Evolutionary conservation across 1,140 invertebrate genomes (phyloP).

Genomic region (Drosophila navojoa): DNA sequence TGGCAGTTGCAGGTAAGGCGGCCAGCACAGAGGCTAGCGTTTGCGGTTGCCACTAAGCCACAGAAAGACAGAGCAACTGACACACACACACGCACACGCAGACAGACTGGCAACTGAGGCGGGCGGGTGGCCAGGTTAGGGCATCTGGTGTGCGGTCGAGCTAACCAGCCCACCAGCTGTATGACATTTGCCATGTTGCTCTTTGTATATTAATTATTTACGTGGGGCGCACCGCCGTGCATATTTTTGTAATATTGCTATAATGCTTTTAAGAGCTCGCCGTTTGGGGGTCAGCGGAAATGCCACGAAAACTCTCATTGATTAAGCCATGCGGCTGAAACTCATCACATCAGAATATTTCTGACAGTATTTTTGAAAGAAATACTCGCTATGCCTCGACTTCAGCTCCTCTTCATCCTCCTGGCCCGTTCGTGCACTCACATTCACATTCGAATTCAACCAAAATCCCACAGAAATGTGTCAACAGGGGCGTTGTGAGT

Average conservation of each 20-base stretch:
- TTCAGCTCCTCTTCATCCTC: too few relatives aligned
- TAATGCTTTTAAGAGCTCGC: slow-evolving; percentile 56
- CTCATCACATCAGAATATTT: slow-evolving; percentile 12
- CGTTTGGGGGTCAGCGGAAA: background rate
- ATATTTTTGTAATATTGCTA: slow-evolving; percentile 67
- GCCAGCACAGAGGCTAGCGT: slow-evolving; percentile 42
- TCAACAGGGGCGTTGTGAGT: slow-evolving; percentile 24
- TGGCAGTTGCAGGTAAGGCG: slow-evolving; percentile 46
- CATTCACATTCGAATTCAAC: slow-evolving; percentile 12
- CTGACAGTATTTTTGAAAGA: background rate
- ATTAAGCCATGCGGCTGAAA: slow-evolving; percentile 34
- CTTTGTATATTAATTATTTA: slow-evolving; percentile 71
- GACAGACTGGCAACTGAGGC: background rate
- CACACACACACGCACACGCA: slow-evolving; percentile 9
- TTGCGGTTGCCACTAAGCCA: slow-evolving; percentile 63
- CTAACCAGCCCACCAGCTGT: slow-evolving; percentile 21
- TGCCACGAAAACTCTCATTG: slow-evolving; percentile 29
- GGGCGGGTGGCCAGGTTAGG: background rate
- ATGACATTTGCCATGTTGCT: slow-evolving; percentile 54
- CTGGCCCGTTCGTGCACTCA: background rate
- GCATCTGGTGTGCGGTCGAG: slow-evolving; percentile 42
- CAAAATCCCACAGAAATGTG: slow-evolving; percentile 30
- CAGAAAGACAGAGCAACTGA: slow-evolving; percentile 18
- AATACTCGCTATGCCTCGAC: too few relatives aligned
- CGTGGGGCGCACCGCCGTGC: slow-evolving; percentile 38